Evolutionary conservation across 2,113 vertebrate genomes (phyloP).

Genomic region (Tretioscincus oriximinensis): DNA sequence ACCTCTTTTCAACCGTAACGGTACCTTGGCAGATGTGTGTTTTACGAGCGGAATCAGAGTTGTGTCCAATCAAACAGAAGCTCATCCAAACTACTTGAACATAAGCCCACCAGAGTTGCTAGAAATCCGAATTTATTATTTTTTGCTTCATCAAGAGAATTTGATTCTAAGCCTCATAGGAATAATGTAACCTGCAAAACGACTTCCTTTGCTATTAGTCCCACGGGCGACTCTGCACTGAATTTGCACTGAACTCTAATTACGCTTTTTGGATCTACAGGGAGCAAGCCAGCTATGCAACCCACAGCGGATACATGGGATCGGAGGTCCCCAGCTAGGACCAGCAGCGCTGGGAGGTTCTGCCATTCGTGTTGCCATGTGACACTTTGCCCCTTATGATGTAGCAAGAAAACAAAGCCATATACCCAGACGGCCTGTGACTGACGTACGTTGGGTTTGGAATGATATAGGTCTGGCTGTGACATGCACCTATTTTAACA

Average conservation of each 20-base stretch:
- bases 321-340: not conserved
- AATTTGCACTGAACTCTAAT: not conserved
- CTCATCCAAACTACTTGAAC: not conserved
- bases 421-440: not conserved
- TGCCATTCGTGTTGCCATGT: not conserved
- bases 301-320: not conserved
- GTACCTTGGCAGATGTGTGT: not conserved
- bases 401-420: not conserved
- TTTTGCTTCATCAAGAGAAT: not conserved
- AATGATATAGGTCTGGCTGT: too few relatives aligned
- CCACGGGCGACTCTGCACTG: slow-evolving; percentile 22
- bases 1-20: not conserved
- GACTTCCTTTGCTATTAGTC: not conserved
- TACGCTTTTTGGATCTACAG: not conserved
- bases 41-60: not conserved
- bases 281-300: not conserved
- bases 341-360: not conserved
- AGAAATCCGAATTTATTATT: not conserved
- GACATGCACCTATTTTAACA: too few relatives aligned
- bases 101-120: not conserved
- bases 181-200: not conserved
- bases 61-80: not conserved
- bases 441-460: too few relatives aligned
- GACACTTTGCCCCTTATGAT: not conserved
- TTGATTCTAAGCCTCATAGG: not conserved